A percentile compares a stretch with the other conserved stretches of the same genome.
phyloP scores from a whole-genome alignment of 1,140 invertebrate species.

The Pogonomyrmex californicus region DNA sequence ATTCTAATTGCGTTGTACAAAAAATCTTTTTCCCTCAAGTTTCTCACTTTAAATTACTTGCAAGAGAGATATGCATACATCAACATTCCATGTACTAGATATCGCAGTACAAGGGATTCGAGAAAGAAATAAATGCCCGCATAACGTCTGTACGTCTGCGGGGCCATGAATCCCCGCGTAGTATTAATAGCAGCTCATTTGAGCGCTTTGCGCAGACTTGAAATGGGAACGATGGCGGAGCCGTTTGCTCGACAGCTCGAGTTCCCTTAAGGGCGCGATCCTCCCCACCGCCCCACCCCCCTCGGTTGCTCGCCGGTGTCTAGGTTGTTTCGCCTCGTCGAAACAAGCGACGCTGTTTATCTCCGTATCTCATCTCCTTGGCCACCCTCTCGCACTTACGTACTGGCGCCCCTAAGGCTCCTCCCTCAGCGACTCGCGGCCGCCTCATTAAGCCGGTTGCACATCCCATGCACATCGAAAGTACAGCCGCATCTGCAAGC shows the following conservation, averaged over 20 bases:
- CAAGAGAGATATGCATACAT: not conserved
- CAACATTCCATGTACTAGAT: not conserved
- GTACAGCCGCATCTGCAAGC: conserved; percentile 37
- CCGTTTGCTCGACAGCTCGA: conserved; percentile 58
- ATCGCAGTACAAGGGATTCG: not conserved
- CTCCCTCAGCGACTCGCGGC: conserved; percentile 42
- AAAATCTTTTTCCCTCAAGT: not conserved
- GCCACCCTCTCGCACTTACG: conserved; percentile 23
- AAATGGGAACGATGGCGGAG: conserved; percentile 48
- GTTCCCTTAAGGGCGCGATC: conserved; percentile 50
- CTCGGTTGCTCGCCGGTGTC: conserved; percentile 27
- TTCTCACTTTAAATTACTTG: not conserved
- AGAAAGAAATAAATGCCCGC: conserved; percentile 37
- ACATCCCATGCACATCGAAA: conserved; percentile 24
- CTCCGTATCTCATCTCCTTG: conserved; percentile 67
- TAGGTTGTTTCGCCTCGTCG: not conserved
- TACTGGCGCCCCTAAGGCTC: conserved; percentile 24
- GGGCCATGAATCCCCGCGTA: conserved; percentile 41
- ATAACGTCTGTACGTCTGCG: conserved; percentile 28
- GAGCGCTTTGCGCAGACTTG: conserved; percentile 61
- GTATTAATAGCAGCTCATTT: conserved; percentile 72
- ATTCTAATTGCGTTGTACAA: not conserved
- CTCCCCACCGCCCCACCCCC: conserved; percentile 12
- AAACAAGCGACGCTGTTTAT: conserved; percentile 73
- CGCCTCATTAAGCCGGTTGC: conserved; percentile 67